Percentiles rank a stretch among this genome's conserved stretches.
phyloP scores from a whole-genome alignment of 2,797 vertebrate genomes.

The Chelon labrosus region DNA sequence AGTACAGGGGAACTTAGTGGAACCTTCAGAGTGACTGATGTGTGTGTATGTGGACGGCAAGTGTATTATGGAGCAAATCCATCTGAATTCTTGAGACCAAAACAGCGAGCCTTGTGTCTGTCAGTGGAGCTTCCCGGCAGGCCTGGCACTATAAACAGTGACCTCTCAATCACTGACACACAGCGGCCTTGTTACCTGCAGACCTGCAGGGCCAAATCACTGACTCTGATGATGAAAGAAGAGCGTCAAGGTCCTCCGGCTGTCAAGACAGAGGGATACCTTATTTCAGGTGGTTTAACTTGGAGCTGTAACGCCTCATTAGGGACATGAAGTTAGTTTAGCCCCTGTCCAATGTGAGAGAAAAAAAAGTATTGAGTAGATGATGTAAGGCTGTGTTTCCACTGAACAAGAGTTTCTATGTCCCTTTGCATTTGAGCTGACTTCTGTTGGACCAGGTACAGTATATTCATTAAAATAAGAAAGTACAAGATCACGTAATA shows the following conservation, averaged over 20 bases:
- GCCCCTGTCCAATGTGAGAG: neutral
- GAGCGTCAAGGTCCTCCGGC: constrained; percentile 20
- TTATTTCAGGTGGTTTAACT: constrained; percentile 15
- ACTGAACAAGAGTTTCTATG: neutral
- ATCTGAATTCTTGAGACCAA: constrained; percentile 59
- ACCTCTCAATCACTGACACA: constrained; percentile 50
- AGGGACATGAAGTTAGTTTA: constrained; percentile 27
- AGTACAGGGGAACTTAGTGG: constrained; percentile 50
- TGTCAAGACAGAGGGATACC: constrained; percentile 31
- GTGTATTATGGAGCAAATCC: constrained; percentile 35
- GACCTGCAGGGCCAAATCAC: constrained; percentile 49
- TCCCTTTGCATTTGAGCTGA: neutral
- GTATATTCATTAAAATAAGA: constrained; percentile 17
- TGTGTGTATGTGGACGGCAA: constrained; percentile 9
- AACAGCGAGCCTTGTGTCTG: constrained; percentile 41
- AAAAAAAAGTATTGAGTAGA: constrained; percentile 1
- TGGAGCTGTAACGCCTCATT: constrained; percentile 19
- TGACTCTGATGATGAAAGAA: constrained; percentile 51
- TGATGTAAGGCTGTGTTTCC: constrained; percentile 4
- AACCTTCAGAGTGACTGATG: constrained; percentile 19
- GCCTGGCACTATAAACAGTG: constrained; percentile 25
- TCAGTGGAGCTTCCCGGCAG: constrained; percentile 42
- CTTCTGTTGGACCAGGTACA: neutral
- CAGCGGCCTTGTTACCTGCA: constrained; percentile 55
- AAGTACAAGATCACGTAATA: neutral